These are phyloP conservation scores for Eidolon helvum DNA, from an alignment of 2,113 vertebrate species.

Conservation along the genomic window DNA sequence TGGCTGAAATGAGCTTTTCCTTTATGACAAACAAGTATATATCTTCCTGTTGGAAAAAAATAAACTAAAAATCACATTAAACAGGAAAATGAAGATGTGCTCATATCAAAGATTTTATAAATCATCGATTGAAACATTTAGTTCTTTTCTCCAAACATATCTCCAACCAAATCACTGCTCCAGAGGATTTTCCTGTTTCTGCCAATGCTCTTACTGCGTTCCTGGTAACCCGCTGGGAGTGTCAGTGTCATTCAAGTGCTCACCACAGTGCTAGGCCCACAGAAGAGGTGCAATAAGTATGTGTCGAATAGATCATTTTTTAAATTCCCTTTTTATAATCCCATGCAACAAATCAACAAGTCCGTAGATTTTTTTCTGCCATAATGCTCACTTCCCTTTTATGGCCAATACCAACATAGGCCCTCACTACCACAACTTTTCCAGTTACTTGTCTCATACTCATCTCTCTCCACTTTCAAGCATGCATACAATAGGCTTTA, in stretches of 20 bases:
- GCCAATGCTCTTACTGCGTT: background rate
- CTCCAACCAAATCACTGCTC: background rate
- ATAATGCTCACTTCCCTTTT: background rate
- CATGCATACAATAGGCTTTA: background rate
- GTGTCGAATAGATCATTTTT: background rate
- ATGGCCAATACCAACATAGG: background rate
- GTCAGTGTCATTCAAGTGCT: no score
- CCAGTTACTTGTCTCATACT: background rate
- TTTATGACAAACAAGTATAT: background rate
- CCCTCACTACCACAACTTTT: background rate
- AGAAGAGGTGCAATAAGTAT: background rate
- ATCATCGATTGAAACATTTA: background rate
- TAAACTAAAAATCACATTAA: background rate
- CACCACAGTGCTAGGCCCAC: background rate
- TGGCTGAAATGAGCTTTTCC: background rate
- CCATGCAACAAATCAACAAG: background rate
- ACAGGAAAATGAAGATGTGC: background rate
- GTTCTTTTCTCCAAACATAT: background rate
- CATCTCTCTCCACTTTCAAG: background rate
- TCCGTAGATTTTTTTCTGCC: background rate
- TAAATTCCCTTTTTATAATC: background rate
- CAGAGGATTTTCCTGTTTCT: background rate
- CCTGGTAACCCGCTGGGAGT: background rate
- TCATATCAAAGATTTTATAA: background rate
- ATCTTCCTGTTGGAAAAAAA: background rate